Conservation (phyloP, 2,113 vertebrate genomes). For the Mus spicilegus region DNA sequence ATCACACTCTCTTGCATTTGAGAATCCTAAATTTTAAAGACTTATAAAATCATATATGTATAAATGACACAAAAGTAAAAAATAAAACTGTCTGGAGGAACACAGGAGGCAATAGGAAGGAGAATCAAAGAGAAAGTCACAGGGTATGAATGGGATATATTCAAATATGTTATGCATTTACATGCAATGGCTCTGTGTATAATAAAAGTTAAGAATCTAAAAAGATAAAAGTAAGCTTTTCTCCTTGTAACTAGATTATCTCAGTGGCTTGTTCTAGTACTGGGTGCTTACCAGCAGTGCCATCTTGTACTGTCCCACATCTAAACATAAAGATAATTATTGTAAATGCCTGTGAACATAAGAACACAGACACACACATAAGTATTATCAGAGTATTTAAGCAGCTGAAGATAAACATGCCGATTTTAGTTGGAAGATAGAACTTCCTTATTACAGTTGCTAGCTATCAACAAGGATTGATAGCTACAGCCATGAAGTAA, state of each 20-base stretch:
- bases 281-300: not conserved
- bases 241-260: not conserved
- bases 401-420: conserved; percentile 7
- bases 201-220: not conserved
- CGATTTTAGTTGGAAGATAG: not conserved
- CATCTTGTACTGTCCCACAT: not conserved
- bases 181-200: not conserved
- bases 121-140: too few species aligned
- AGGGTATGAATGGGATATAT: not conserved
- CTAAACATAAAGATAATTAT: not conserved
- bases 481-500: conserved; percentile 12
- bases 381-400: conserved; percentile 23
- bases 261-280: not conserved
- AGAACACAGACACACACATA: not conserved
- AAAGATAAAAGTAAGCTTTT: not conserved
- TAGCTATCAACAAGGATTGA: not conserved
- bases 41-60: not conserved
- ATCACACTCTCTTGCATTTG: not conserved
- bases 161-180: not conserved
- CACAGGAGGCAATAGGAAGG: too few species aligned
- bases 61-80: not conserved
- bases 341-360: not conserved
- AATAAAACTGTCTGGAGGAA: not conserved
- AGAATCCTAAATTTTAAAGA: not conserved
- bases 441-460: not conserved